These are phyloP conservation scores for Delphinus delphis DNA, from an alignment of 2,113 vertebrate genomes.

Conservation along the genomic window DNA sequence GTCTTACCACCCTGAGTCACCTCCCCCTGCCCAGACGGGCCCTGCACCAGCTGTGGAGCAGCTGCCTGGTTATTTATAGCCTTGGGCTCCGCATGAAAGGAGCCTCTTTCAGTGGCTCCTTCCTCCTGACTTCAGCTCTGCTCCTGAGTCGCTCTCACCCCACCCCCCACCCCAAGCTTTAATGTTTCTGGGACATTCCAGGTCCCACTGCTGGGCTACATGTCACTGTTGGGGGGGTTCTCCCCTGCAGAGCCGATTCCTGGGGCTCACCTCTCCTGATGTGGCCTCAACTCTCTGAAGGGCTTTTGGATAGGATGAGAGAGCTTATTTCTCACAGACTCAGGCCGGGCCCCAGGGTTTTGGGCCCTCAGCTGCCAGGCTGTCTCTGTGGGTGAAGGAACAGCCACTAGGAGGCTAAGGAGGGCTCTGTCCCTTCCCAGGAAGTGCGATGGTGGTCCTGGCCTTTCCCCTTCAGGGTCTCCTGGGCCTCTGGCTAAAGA, in stretches of 20 bases:
- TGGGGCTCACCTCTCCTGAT: background rate
- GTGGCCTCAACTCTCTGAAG: background rate
- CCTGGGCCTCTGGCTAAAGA: background rate
- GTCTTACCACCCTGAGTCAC: background rate
- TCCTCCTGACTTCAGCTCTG: background rate
- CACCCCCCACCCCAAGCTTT: background rate
- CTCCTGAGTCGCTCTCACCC: background rate
- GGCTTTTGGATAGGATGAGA: background rate
- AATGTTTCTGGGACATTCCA: conserved; percentile 28
- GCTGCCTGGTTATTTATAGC: conserved; percentile 10
- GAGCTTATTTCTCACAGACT: background rate
- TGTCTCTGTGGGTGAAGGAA: background rate
- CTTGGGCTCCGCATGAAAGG: background rate
- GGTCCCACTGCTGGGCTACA: background rate
- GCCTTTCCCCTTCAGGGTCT: background rate
- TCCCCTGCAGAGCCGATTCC: background rate
- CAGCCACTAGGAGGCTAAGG: background rate
- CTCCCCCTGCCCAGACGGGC: background rate
- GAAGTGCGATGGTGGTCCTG: background rate
- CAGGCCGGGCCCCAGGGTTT: background rate
- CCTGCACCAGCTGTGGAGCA: background rate
- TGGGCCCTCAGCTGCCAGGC: background rate
- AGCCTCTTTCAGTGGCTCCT: background rate
- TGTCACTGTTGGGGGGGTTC: background rate
- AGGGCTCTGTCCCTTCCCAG: background rate